Evolutionary conservation across 2,888 invertebrate species (phyloP), one percentile per base, ranked within the genome.

Genomic region (Mactromeris polynyma): DNA sequence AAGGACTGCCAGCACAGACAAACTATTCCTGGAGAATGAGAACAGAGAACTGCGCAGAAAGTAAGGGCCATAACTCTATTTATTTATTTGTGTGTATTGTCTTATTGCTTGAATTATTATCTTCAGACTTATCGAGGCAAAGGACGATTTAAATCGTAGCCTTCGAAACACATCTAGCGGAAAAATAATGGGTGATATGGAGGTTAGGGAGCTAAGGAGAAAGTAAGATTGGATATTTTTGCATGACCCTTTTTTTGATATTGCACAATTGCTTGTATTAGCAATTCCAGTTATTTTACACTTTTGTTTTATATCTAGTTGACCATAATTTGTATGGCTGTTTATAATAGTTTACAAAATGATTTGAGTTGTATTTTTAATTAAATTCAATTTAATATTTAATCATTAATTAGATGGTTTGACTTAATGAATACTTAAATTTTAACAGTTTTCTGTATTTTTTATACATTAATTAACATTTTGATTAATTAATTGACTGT

Each of bases 141-240:
- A 96, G 81, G 94, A 95, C 82, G 96, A 96, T 91, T 93, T 96
- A 87, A 95, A 95, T 91, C 92, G 94, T 83, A 95, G 94, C 83
- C 90, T 95, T 85, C 92, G 96, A 51, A 91, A 93, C 38, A 95
- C 96, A 4, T 94, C 95, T 77, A 96, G 96, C 91, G 96, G 96
- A 79, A 96, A 96, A 93, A 96, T 96, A 94, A 95, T 96, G 83
- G 93, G 94, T 26, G 96, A 96, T 81, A 92, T 95, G 85, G 96
- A 96, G 91, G 90, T 94, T 69, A 90, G 94, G 51, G 96, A 96
- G 78, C 94, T 96, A 42, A 90, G 95, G 83, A 89, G 95, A 89
- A 96, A 96, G 96, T 96, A 94, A 94, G 95, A 93, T 42, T 42
- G 31, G 46, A 40, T 51, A 58, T 82, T 85, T 85, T 87, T 87